Evolutionary conservation across 2,888 invertebrate species (phyloP).

Genomic region (Dolichopus griseipennis): DNA sequence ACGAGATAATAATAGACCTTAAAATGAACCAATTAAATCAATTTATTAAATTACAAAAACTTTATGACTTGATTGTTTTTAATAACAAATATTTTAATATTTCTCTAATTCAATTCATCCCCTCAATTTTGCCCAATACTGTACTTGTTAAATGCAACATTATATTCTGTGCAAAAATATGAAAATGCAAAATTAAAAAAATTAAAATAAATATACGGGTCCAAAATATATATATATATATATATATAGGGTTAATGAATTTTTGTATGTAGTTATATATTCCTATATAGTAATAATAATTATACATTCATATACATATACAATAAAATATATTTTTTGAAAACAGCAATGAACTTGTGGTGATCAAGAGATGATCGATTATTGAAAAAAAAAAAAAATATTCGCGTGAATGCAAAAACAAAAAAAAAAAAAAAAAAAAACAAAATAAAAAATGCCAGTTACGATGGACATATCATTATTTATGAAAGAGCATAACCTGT

Average conservation of each 20-base stretch:
- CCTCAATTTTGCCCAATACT: too few relatives aligned
- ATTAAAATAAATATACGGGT: too few relatives aligned
- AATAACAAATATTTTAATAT: too few relatives aligned
- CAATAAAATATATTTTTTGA: background rate
- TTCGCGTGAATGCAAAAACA: constrained; percentile 1
- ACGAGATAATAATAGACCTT: too few relatives aligned
- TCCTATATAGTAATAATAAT: background rate
- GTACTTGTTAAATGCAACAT: too few relatives aligned
- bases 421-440: background rate
- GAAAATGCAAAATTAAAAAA: too few relatives aligned
- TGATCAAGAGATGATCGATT: constrained; percentile 6
- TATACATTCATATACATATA: too few relatives aligned
- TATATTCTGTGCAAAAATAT: too few relatives aligned
- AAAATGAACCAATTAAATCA: too few relatives aligned
- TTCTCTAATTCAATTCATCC: too few relatives aligned
- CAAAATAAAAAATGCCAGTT: background rate
- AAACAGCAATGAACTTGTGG: constrained; percentile 2
- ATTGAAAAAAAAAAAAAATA: background rate
- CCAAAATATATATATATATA: background rate
- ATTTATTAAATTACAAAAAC: too few relatives aligned
- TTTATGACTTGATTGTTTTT: too few relatives aligned
- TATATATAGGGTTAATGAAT: background rate
- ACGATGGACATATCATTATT: constrained; percentile 6
- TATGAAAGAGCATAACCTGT: constrained; percentile 6
- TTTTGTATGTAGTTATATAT: background rate